phyloP scores from a whole-genome alignment of 1,140 invertebrate species.

The Drosophila sp. region DNA sequence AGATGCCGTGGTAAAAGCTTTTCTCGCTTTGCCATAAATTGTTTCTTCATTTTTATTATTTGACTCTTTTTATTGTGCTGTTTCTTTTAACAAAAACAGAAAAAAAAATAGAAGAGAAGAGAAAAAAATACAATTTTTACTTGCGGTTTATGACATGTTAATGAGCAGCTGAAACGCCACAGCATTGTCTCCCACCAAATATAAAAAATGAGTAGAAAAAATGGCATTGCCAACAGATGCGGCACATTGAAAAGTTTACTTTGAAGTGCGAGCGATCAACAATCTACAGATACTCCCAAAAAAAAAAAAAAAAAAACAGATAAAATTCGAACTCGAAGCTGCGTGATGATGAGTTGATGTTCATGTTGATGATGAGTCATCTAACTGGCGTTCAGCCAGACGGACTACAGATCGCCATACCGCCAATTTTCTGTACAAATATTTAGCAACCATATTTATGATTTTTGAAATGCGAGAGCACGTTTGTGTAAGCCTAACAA shows the following conservation, averaged over 20 bases:
- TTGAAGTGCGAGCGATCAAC: constrained; percentile 51
- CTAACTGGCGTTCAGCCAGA: constrained; percentile 26
- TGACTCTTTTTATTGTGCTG: constrained; percentile 4
- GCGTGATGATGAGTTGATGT: constrained; percentile 38
- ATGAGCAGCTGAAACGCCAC: constrained; percentile 60
- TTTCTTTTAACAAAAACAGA: neutral
- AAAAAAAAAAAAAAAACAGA: neutral
- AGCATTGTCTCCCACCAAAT: constrained; percentile 26
- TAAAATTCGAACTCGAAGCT: constrained; percentile 22
- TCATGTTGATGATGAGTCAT: constrained; percentile 42
- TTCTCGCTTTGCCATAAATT: constrained; percentile 35
- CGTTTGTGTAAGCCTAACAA: neutral
- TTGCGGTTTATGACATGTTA: constrained; percentile 83
- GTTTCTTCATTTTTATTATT: constrained; percentile 24
- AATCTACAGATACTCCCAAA: constrained; percentile 22
- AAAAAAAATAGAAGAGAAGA: too few species aligned
- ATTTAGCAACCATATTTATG: constrained; percentile 34
- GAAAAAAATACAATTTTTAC: constrained; percentile 34
- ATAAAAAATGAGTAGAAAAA: constrained; percentile 17
- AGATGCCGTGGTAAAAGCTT: constrained; percentile 32
- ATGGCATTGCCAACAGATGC: constrained; percentile 24
- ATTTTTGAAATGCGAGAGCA: constrained; percentile 12
- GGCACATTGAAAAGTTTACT: constrained; percentile 41
- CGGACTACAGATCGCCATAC: neutral
- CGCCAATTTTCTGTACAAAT: constrained; percentile 32